Evolutionary conservation across 2,797 vertebrate species (phyloP).

Genomic region (Taenioides sp.): DNA sequence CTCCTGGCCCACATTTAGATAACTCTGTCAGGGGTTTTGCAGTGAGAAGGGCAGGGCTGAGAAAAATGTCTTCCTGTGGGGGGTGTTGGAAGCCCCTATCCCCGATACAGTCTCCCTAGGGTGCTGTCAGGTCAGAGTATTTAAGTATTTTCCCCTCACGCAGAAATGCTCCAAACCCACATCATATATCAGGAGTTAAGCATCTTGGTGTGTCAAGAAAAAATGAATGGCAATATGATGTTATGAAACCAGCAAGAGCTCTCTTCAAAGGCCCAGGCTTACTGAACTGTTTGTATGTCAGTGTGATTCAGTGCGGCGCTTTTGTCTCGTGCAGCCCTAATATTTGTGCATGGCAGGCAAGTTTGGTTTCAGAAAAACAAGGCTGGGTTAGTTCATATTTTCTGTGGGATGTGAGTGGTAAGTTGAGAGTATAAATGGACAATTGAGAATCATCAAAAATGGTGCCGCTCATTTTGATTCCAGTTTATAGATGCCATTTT

Average conservation of each 20-base stretch:
- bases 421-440: background rate
- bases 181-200: slow-evolving; percentile 16
- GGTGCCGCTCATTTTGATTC: too few species aligned
- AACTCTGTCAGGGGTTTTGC: slow-evolving; percentile 54
- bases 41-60: slow-evolving; percentile 35
- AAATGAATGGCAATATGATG: slow-evolving; percentile 7
- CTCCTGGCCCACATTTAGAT: slow-evolving; percentile 33
- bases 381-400: slow-evolving; percentile 24
- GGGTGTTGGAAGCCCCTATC: slow-evolving; percentile 52
- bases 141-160: slow-evolving; percentile 72
- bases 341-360: slow-evolving; percentile 36
- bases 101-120: slow-evolving; percentile 47
- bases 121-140: slow-evolving; percentile 69
- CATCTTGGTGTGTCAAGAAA: slow-evolving; percentile 6
- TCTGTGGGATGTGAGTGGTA: background rate
- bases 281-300: slow-evolving; percentile 20
- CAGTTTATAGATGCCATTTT: too few species aligned
- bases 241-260: slow-evolving; percentile 28
- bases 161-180: slow-evolving; percentile 36
- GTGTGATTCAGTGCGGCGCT: slow-evolving; percentile 28
- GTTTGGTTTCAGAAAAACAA: slow-evolving; percentile 21
- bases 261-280: slow-evolving; percentile 23
- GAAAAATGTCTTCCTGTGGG: slow-evolving; percentile 66
- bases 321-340: slow-evolving; percentile 27
- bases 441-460: background rate